Evolutionary conservation across 2,888 invertebrate genomes (phyloP).

Genomic region (Reticulitermes lucifugus): DNA sequence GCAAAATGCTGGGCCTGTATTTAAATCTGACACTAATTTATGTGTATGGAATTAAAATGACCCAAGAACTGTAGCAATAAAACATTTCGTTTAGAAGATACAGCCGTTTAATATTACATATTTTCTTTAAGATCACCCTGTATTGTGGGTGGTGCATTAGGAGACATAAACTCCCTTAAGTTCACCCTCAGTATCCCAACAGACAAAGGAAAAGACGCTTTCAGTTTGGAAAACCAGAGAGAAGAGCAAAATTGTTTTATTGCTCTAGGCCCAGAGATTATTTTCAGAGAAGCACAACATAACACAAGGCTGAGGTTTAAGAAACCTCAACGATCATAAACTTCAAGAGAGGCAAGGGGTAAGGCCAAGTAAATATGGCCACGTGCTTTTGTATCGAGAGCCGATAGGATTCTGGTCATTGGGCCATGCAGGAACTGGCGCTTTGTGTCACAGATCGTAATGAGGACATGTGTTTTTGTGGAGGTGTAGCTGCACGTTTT

Average conservation of each 20-base stretch:
- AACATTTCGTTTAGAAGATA: too few species aligned
- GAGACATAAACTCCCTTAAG: not conserved
- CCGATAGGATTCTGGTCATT: slow-evolving; percentile 1
- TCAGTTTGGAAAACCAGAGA: not conserved
- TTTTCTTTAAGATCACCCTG: too few species aligned
- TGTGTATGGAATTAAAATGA: too few species aligned
- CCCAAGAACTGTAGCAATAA: too few species aligned
- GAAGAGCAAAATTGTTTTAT: slow-evolving; percentile 33
- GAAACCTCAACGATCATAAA: slow-evolving; percentile 9
- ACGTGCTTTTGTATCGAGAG: not conserved
- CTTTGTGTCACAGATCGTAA: too few species aligned
- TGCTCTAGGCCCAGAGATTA: not conserved
- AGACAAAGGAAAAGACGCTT: not conserved
- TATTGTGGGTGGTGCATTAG: not conserved
- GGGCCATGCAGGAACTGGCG: not conserved
- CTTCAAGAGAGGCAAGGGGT: not conserved
- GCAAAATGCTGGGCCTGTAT: too few species aligned
- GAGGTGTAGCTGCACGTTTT: not conserved
- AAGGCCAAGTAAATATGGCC: not conserved
- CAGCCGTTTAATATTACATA: too few species aligned
- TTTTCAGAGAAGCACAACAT: not conserved
- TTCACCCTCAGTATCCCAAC: not conserved
- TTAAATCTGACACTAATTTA: too few species aligned
- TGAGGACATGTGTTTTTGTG: too few species aligned
- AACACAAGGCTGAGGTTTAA: not conserved